phyloP scores from a whole-genome alignment of 2,888 invertebrate species.

The Nymphalis polychloros region DNA sequence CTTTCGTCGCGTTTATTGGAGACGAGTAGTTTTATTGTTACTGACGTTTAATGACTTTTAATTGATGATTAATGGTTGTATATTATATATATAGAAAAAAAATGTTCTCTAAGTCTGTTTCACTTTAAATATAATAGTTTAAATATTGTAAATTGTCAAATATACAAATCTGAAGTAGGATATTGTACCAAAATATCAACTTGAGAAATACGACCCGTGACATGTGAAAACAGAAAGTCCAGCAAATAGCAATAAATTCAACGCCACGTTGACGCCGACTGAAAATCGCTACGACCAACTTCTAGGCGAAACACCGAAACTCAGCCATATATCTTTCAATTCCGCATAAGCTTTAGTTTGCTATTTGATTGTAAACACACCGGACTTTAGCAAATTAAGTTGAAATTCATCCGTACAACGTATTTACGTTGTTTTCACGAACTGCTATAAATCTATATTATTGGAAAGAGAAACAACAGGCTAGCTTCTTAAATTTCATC shows the following conservation, averaged over 20 bases:
- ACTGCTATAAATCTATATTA: constrained; percentile 34
- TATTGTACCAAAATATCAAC: constrained; percentile 40
- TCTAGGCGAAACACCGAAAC: constrained; percentile 70
- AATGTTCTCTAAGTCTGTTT: background rate
- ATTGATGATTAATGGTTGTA: constrained; percentile 6
- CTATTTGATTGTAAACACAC: constrained; percentile 46
- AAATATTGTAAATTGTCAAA: constrained; percentile 1
- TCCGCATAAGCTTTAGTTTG: constrained; percentile 55
- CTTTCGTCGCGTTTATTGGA: constrained; percentile 5
- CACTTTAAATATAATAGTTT: background rate
- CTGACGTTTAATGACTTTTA: background rate
- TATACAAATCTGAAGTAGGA: constrained; percentile 21
- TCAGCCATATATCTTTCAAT: constrained; percentile 71
- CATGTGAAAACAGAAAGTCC: constrained; percentile 71
- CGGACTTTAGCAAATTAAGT: constrained; percentile 39
- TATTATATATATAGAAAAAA: background rate
- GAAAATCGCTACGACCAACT: constrained; percentile 69
- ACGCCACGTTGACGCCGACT: constrained; percentile 70
- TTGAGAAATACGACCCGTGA: constrained; percentile 59
- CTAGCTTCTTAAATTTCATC: constrained; percentile 10
- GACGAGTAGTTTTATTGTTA: constrained; percentile 3
- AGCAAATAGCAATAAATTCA: constrained; percentile 76
- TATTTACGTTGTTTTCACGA: constrained; percentile 37
- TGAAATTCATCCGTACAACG: constrained; percentile 38
- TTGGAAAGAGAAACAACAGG: constrained; percentile 22